Conservation (phyloP, 1,140 invertebrate species). For the Linepithema humile region DNA sequence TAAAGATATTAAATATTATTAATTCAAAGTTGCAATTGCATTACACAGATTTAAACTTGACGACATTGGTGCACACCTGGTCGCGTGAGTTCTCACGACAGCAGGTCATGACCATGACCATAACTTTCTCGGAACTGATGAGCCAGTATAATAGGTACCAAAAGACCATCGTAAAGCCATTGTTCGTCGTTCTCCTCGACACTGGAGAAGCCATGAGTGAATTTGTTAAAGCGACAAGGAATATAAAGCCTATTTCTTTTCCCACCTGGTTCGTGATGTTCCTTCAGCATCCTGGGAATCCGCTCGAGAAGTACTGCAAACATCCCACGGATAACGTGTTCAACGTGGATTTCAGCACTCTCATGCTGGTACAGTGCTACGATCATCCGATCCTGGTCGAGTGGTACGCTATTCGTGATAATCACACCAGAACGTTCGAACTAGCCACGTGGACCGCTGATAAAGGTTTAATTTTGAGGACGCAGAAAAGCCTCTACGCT, state of each 20-base stretch:
- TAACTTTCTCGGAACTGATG: conserved; percentile 54
- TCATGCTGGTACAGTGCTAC: conserved; percentile 69
- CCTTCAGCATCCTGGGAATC: neutral
- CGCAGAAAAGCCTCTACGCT: conserved; percentile 38
- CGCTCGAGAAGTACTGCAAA: conserved; percentile 45
- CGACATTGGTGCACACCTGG: neutral
- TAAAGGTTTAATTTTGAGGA: conserved; percentile 5
- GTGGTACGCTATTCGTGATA: conserved; percentile 64
- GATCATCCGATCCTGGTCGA: conserved; percentile 51
- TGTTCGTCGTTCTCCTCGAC: conserved; percentile 68
- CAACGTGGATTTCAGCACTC: conserved; percentile 62
- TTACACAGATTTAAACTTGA: neutral
- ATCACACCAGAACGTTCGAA: conserved; percentile 40
- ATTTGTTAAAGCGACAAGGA: conserved; percentile 44
- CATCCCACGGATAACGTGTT: conserved; percentile 59
- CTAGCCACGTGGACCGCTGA: conserved; percentile 64
- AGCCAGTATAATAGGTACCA: conserved; percentile 28
- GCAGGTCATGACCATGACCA: conserved; percentile 26
- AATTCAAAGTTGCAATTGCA: neutral
- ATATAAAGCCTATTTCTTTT: conserved; percentile 57
- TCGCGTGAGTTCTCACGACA: conserved; percentile 39
- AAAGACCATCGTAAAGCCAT: conserved; percentile 23
- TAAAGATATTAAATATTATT: neutral
- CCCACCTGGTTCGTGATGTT: conserved; percentile 72
- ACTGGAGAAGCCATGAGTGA: conserved; percentile 31